Evolutionary conservation across 30 jellyfish, hydroid and myxozoan genomes (phyloP), one percentile per base, ranked within the genome.

Genomic region (Morbakka virulenta): DNA sequence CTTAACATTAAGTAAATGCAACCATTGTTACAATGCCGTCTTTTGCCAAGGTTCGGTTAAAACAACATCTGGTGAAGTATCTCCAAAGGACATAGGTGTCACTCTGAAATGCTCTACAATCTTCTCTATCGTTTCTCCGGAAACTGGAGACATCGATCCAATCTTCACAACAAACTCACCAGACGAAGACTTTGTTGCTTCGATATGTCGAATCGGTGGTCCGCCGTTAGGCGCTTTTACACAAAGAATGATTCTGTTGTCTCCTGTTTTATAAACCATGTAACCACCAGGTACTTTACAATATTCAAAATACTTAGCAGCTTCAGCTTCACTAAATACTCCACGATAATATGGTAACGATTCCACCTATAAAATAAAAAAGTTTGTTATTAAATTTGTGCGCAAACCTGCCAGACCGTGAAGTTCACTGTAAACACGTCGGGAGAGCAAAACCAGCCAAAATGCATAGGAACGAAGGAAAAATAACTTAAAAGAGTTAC

Each of bases 101-200:
- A 88, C 84, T 32, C 75, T 87, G 83, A n/a, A 88, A 47, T 80
- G 88, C 76, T 88, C 96, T 30, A 88, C 82, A 32, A 88, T 52
- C 35, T 69, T 81, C 4, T 35, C 26, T 69, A 88, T 36, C 32
- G 36, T 74, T n/a, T n/a, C n/a, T 17, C 91, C 80, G 27, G 94
- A 41, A 22, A 88, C 67, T 2, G 87, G 83, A 23, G 66, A 89
- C 34, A 32, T 80, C 72, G 84, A 53, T 11, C 96, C 96, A 57
- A 72, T 74, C 33, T 74, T 74, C 20, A 73, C 94, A 35, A 57
- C 28, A 67, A 28, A 88, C 29, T 74, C 81, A 12, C 96, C 96
- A 1, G 28, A 69, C 4, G 94, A 47, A 6, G 94, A 64, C 51
- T 78, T 68, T 2, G 35, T 35, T 41, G 81, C 29, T 2, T 50